Conservation (phyloP, 2,113 vertebrate genomes). For the Pygoscelis adeliae region DNA sequence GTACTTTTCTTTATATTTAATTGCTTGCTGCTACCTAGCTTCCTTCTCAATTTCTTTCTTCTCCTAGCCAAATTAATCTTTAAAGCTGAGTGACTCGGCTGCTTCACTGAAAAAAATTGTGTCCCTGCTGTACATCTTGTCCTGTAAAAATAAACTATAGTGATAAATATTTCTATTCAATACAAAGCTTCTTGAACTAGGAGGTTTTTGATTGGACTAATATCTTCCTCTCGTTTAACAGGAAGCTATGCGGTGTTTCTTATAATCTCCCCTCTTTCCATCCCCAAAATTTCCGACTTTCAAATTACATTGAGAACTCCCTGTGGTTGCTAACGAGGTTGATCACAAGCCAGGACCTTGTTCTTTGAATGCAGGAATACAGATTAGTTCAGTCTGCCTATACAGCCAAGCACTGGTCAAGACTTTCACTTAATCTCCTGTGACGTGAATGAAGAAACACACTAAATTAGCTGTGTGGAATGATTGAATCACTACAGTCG, state of each 20-base stretch:
- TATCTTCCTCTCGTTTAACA: background rate
- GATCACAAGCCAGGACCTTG: background rate
- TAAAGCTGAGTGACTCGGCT: background rate
- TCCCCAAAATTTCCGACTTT: background rate
- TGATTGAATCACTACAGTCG: background rate
- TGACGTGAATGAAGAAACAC: conserved; percentile 19
- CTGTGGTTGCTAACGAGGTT: background rate
- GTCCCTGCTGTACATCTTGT: background rate
- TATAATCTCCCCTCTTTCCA: background rate
- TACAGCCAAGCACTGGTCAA: background rate
- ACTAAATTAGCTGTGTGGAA: conserved; percentile 9
- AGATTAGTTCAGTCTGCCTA: background rate
- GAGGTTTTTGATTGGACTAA: background rate
- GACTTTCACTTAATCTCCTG: conserved; percentile 10
- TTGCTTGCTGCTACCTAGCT: background rate
- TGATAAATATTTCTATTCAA: background rate
- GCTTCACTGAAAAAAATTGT: background rate
- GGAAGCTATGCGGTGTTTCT: background rate
- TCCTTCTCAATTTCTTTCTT: background rate
- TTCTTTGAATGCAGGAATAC: background rate
- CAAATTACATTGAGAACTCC: background rate
- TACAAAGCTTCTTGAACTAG: background rate
- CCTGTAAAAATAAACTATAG: background rate
- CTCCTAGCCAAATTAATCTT: background rate
- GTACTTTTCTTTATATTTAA: background rate